phyloP scores from a whole-genome alignment of 1,140 invertebrate genomes.

The Papilio polytes region DNA sequence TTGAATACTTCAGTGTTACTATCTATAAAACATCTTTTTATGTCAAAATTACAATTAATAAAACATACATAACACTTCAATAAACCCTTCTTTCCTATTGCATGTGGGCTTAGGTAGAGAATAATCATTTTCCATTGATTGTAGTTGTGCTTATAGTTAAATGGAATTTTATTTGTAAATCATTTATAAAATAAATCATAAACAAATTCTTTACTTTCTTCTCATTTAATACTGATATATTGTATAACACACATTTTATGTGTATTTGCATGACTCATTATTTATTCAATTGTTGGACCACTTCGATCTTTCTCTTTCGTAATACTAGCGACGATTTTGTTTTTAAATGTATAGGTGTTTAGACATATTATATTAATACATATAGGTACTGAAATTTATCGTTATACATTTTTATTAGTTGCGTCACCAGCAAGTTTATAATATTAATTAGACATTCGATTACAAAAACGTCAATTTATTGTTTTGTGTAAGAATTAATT shows the following conservation, averaged over 20 bases:
- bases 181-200: background rate
- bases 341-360: slow-evolving; percentile 20
- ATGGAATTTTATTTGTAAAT: no score
- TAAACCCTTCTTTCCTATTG: no score
- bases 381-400: background rate
- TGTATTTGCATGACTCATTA: slow-evolving; percentile 28
- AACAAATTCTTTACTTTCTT: slow-evolving; percentile 22
- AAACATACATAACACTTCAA: no score
- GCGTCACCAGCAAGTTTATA: background rate
- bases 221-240: slow-evolving; percentile 8
- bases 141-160: background rate
- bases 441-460: background rate
- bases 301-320: slow-evolving; percentile 24
- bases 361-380: background rate
- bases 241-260: background rate
- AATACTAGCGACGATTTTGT: slow-evolving; percentile 1
- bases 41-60: no score
- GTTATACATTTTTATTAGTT: slow-evolving; percentile 19
- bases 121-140: background rate
- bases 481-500: slow-evolving; percentile 1
- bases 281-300: slow-evolving; percentile 39
- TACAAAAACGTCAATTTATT: background rate
- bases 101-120: no score
- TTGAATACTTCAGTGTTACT: background rate
- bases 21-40: background rate